Percentiles rank a stretch among this genome's conserved stretches.
These are phyloP conservation scores for Pinna nobilis DNA, from an alignment of 1,140 invertebrate species.

Conservation along the genomic window DNA sequence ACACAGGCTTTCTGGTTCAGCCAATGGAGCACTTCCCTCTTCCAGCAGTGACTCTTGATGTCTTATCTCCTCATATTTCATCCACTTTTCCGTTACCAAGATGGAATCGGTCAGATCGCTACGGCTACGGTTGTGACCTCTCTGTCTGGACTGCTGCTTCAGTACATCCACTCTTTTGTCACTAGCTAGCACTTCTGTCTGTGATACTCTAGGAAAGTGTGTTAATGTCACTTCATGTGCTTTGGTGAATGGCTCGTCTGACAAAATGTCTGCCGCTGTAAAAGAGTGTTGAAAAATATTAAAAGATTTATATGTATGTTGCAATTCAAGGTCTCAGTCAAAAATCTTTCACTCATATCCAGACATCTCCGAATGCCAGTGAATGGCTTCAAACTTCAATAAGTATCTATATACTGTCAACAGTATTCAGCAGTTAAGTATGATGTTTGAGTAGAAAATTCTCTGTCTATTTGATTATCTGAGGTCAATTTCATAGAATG, in stretches of 20 bases:
- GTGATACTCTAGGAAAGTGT: not conserved
- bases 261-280: constrained; percentile 39
- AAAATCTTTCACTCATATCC: no score
- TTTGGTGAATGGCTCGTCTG: constrained; percentile 15
- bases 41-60: constrained; percentile 28
- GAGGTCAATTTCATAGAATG: no score
- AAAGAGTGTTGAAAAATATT: not conserved
- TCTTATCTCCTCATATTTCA: constrained; percentile 53
- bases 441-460: no score
- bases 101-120: constrained; percentile 60
- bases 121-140: constrained; percentile 56
- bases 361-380: no score
- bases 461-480: no score
- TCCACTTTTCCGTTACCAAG: constrained; percentile 52
- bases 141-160: not conserved
- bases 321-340: no score
- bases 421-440: no score
- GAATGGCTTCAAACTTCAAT: no score
- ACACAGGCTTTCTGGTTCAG: constrained; percentile 55
- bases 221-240: not conserved
- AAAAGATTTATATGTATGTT: not conserved
- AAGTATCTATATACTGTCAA: no score
- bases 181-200: not conserved
- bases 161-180: constrained; percentile 5
- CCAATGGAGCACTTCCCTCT: constrained; percentile 46